phyloP scores from a whole-genome alignment of 2,797 vertebrate species.

The Phaenicophaeus curvirostris region DNA sequence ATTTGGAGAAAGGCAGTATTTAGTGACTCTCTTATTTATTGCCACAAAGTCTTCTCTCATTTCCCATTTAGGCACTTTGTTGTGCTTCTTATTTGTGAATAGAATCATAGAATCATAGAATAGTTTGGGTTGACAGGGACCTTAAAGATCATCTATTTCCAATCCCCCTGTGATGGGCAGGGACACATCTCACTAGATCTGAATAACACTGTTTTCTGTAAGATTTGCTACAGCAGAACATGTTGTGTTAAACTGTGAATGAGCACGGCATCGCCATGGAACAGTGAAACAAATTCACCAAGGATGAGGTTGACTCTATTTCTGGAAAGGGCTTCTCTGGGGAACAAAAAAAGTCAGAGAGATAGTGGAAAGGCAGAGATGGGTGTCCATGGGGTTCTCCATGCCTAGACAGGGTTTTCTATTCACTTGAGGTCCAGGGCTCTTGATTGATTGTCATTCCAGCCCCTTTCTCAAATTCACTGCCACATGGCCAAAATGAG shows the following conservation, averaged over 20 bases:
- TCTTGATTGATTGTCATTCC: background rate
- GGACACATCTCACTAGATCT: too few relatives aligned
- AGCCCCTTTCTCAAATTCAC: background rate
- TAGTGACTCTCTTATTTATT: background rate
- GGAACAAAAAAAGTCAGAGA: background rate
- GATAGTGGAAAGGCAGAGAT: background rate
- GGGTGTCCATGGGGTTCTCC: background rate
- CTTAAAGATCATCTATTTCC: too few relatives aligned
- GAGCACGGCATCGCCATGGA: background rate
- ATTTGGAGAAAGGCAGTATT: background rate
- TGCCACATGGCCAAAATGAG: accelerated
- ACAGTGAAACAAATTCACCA: background rate
- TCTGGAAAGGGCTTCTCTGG: background rate
- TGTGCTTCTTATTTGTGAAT: background rate
- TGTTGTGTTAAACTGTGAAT: background rate
- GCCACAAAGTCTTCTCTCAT: too few relatives aligned
- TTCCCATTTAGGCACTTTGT: background rate
- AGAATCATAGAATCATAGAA: too few relatives aligned
- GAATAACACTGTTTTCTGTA: too few relatives aligned
- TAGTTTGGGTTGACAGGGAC: too few relatives aligned
- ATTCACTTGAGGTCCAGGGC: background rate
- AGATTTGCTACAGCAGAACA: background rate
- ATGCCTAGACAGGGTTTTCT: background rate
- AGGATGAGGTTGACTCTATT: background rate
- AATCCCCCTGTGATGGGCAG: too few relatives aligned